phyloP scores from a whole-genome alignment of 2,113 vertebrate species.

The Myotis lucifugus region DNA sequence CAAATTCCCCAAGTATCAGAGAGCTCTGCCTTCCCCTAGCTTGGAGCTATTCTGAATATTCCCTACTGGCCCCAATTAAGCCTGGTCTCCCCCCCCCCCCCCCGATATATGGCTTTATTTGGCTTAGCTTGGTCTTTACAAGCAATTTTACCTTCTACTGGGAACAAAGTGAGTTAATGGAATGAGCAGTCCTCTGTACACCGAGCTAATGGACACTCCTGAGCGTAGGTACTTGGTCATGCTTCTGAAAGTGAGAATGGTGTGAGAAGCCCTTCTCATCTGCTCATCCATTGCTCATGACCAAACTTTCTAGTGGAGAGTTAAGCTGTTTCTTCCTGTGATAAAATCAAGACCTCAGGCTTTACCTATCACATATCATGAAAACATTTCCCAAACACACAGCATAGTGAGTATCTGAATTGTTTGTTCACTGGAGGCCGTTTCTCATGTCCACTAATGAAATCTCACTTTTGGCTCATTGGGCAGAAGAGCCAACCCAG shows the following conservation, averaged over 20 bases:
- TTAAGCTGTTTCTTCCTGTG: neutral
- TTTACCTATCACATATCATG: neutral
- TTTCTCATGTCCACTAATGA: neutral
- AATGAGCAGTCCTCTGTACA: neutral
- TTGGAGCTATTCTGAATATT: neutral
- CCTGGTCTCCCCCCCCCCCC: neutral
- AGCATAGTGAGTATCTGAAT: neutral
- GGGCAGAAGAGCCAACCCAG: neutral
- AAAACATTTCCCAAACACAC: neutral
- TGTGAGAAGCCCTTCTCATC: neutral
- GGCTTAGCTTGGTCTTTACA: neutral
- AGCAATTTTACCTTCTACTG: neutral
- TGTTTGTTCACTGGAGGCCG: neutral
- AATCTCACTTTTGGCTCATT: neutral
- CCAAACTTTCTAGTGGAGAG: neutral
- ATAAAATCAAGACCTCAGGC: constrained; percentile 28
- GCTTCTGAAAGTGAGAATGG: constrained; percentile 7
- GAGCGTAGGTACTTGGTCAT: neutral
- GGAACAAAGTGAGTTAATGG: neutral
- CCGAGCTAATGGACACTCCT: neutral
- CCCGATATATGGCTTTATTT: no score
- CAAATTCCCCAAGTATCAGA: neutral
- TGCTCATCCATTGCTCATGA: neutral
- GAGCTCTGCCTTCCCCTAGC: neutral
- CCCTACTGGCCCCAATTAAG: neutral